Conservation (phyloP, 2,113 vertebrate species). For the Poeciliopsis retropinna region DNA sequence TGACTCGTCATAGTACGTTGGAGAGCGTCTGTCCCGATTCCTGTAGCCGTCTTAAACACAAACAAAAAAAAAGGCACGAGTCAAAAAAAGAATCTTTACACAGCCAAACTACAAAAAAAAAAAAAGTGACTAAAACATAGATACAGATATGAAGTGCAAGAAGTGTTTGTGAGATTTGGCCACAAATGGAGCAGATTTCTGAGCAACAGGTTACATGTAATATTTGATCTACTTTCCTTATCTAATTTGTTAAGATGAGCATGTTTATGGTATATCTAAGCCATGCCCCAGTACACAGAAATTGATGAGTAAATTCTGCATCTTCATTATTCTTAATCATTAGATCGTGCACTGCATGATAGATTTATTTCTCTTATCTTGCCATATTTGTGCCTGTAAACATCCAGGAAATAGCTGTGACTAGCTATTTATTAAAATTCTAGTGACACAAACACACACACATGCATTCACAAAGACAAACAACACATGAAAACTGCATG, state of each 20-base stretch:
- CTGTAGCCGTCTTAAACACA: slow-evolving; percentile 83
- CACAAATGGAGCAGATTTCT: slow-evolving; percentile 8
- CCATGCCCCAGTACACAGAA: slow-evolving; percentile 43
- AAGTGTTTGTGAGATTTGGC: slow-evolving; percentile 9
- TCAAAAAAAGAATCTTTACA: slow-evolving; percentile 13
- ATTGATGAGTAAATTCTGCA: slow-evolving; percentile 16
- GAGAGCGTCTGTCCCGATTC: slow-evolving; percentile 84
- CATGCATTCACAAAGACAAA: slow-evolving; percentile 27
- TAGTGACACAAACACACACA: not conserved
- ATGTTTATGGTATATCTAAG: slow-evolving; percentile 15
- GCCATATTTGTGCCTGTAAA: slow-evolving; percentile 34
- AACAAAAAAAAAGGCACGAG: slow-evolving; percentile 12
- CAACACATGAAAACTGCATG: not conserved
- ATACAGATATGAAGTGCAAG: slow-evolving; percentile 3
- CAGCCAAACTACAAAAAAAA: not conserved
- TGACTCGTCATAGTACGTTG: slow-evolving; percentile 90
- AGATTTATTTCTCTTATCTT: slow-evolving; percentile 26
- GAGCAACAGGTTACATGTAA: not conserved
- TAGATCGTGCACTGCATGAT: slow-evolving; percentile 34
- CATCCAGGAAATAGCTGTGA: slow-evolving; percentile 52
- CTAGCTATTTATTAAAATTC: slow-evolving; percentile 17
- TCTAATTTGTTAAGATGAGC: not conserved
- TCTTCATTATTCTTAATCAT: slow-evolving; percentile 34
- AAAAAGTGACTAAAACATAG: not conserved
- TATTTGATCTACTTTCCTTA: not conserved